Evolutionary conservation across 35 echinoderm and acorn worm species (phyloP).

Genomic region (Eucidaris tribuloides): DNA sequence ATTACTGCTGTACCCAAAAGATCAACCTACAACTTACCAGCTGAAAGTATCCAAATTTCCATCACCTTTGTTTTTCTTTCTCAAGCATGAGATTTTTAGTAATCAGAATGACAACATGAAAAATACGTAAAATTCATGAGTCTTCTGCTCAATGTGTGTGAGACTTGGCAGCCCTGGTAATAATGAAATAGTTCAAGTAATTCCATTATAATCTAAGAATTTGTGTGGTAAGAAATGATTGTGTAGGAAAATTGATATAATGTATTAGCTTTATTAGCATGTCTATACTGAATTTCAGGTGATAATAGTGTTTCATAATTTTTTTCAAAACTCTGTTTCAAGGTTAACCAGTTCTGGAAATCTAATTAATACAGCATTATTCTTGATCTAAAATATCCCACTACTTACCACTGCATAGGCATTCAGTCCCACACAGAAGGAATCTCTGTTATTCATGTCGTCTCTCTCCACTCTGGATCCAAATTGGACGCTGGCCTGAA

Average conservation of each 20-base stretch:
- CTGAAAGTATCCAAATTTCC: too few species aligned
- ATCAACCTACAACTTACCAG: too few species aligned
- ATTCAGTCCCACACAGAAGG: constrained; percentile 84
- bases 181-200: background rate
- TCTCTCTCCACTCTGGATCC: constrained; percentile 9
- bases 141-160: too few species aligned
- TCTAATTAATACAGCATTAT: background rate
- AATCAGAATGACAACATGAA: too few species aligned
- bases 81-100: too few species aligned
- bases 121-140: too few species aligned
- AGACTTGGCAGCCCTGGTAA: too few species aligned
- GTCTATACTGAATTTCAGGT: too few species aligned
- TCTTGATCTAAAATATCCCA: background rate
- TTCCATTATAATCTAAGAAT: background rate
- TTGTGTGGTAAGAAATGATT: background rate
- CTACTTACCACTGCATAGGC: constrained; percentile 74
- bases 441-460: constrained; percentile 48
- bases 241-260: background rate
- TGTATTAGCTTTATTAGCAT: background rate
- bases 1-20: too few species aligned
- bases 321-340: background rate
- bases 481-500: constrained; percentile 83
- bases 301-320: background rate
- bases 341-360: background rate
- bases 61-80: too few species aligned